Evolutionary conservation across 2,797 vertebrate species (phyloP), one percentile per base, ranked within the genome.

Genomic region (Gallinago solitaria): DNA sequence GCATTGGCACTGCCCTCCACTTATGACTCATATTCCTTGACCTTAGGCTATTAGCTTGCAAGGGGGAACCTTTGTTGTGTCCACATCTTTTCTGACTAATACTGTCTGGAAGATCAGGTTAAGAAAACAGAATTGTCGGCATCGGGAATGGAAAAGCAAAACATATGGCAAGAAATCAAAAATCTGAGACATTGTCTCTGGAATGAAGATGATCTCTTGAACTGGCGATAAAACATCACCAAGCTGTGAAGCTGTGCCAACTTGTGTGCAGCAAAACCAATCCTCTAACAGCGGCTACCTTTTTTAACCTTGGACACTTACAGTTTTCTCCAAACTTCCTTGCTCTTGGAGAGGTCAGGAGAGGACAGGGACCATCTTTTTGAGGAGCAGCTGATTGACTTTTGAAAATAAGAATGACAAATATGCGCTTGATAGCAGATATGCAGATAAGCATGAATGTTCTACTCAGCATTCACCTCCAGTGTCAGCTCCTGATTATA

Each of bases 41-140:
- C 83, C 75, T 83, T 47, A 86, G 83, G 90, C 83, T 89, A 87
- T 80, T 79, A 87, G 64, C 83, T 94, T 91, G 71, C 71, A 86
- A 93, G 83, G 75, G 90, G 76, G 56, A 92, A 89, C 27, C 32
- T 95, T 96, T 96, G 89, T 53, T 96, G 53, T 91, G 79, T 56
- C 70, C 93, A 63, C 61, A 92, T 91, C 89, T 84, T 91, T 95
- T 95, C 92, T 94, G 89, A 87, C 89, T 93, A 86, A 89, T 70
- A 54, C 87, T 75, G 93, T 47, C 89, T 93, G 77, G 85, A 95
- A 96, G 96, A 93, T 95, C 91, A 89, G 64, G 74, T 90, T 96
- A 96, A 96, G 68, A 97, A 91, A 97, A 97, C 94, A 97, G 94
- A 96, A 97, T 97, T 95, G 95, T 83, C 82, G 82, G 61, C 83